A percentile compares a stretch with the other conserved stretches of the same genome.
Evolutionary conservation across 2,113 vertebrate genomes (phyloP).

Genomic region (Tinamus guttatus): DNA sequence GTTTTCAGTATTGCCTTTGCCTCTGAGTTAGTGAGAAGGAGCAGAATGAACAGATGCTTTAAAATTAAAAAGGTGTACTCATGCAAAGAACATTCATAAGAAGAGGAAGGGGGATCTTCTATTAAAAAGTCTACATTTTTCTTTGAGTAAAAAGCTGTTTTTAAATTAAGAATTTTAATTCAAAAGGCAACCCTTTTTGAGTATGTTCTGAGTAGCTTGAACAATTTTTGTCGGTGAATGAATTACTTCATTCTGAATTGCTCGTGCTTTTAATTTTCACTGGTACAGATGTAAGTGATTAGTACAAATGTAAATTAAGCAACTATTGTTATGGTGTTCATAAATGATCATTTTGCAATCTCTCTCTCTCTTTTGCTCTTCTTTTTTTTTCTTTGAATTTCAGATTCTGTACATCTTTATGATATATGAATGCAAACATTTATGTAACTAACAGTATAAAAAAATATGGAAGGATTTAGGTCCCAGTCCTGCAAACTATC

Average conservation of each 20-base stretch:
- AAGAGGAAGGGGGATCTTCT: neutral
- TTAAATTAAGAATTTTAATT: neutral
- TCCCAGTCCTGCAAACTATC: neutral
- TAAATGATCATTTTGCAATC: neutral
- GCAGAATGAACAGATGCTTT: fast-evolving
- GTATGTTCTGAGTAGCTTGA: neutral
- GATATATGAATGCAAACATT: neutral
- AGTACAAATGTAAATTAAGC: neutral
- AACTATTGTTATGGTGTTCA: neutral
- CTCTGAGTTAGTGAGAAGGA: neutral
- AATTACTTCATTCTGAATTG: neutral
- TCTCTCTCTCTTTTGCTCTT: neutral
- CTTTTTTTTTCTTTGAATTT: neutral
- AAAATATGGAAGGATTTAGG: neutral
- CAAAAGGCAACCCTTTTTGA: neutral
- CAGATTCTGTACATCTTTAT: neutral
- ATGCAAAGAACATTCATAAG: neutral
- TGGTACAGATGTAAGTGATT: neutral
- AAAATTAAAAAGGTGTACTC: neutral
- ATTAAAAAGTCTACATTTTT: neutral
- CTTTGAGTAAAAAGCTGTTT: neutral
- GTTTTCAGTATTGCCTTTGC: neutral
- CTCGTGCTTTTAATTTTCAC: neutral
- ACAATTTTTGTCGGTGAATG: no score
- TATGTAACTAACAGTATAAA: neutral